phyloP scores from a whole-genome alignment of 2,888 invertebrate genomes.

The Melieria omissa region DNA sequence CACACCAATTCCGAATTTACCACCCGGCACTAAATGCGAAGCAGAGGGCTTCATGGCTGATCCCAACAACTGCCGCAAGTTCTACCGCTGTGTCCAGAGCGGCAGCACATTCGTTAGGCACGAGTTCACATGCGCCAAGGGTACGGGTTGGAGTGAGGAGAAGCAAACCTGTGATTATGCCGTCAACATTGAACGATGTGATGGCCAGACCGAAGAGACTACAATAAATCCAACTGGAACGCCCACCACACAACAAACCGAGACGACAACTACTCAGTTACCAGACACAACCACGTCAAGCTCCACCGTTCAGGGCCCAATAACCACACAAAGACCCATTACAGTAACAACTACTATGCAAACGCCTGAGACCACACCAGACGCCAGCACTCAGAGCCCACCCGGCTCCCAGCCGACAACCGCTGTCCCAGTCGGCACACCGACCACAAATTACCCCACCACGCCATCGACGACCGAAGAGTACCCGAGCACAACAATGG shows the following conservation, averaged over 20 bases:
- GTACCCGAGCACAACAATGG: conserved; percentile 45
- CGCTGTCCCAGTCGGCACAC: conserved; percentile 37
- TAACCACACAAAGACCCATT: conserved; percentile 39
- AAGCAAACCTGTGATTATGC: conserved; percentile 72
- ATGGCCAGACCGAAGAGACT: conserved; percentile 48
- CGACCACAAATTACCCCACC: conserved; percentile 38
- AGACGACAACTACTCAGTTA: conserved; percentile 40
- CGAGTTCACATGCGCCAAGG: conserved; percentile 74
- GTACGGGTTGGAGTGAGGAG: conserved; percentile 76
- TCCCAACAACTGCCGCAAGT: conserved; percentile 71
- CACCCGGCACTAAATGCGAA: conserved; percentile 67
- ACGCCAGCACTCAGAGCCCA: conserved; percentile 1
- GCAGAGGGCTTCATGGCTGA: conserved; percentile 75
- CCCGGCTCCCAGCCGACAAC: conserved; percentile 39
- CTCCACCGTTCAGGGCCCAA: conserved; percentile 27
- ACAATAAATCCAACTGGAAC: conserved; percentile 33
- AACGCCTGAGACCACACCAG: conserved; percentile 23
- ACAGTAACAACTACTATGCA: conserved; percentile 34
- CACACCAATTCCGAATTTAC: conserved; percentile 54
- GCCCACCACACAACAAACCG: conserved; percentile 50
- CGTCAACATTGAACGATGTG: conserved; percentile 59
- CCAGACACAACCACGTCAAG: conserved; percentile 45
- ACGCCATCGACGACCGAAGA: conserved; percentile 36
- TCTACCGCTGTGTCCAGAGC: conserved; percentile 71
- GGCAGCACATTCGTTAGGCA: conserved; percentile 62